These are phyloP conservation scores for Nixonia krombeini DNA, from an alignment of 1,140 invertebrate species.

Conservation along the genomic window DNA sequence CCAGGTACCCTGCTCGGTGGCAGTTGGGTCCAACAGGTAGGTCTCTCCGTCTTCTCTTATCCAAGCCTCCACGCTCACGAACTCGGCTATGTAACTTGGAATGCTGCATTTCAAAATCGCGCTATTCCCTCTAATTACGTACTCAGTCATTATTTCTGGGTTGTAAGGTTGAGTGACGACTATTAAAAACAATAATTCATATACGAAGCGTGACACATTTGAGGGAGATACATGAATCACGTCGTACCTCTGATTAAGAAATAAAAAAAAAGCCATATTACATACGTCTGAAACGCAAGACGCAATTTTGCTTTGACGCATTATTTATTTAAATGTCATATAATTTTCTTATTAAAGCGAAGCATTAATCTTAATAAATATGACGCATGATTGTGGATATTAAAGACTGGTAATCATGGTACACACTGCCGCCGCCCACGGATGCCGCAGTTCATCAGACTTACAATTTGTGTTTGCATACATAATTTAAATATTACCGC, in stretches of 20 bases:
- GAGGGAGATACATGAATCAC: not conserved
- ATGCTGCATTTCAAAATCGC: constrained; percentile 91
- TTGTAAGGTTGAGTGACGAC: constrained; percentile 87
- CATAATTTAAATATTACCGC: no score
- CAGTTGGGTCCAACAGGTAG: constrained; percentile 72
- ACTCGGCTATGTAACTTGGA: constrained; percentile 89
- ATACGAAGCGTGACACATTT: not conserved
- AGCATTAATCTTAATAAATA: constrained; percentile 42
- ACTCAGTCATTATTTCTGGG: constrained; percentile 87
- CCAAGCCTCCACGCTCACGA: constrained; percentile 88
- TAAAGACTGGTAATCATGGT: constrained; percentile 8
- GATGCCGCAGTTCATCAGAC: constrained; percentile 15
- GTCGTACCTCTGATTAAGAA: constrained; percentile 9
- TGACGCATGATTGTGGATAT: no score
- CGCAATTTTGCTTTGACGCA: no score
- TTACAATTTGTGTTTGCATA: not conserved
- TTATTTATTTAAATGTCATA: constrained; percentile 5
- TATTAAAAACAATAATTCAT: constrained; percentile 59
- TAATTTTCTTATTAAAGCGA: constrained; percentile 29
- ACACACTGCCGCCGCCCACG: constrained; percentile 44
- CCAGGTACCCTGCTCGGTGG: constrained; percentile 59
- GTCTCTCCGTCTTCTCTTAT: constrained; percentile 80
- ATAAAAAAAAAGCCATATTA: not conserved
- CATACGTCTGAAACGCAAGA: not conserved
- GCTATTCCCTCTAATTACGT: constrained; percentile 88